Base-by-base conservation (phyloP, 2,113 vertebrate genomes). In the Forbesichthys agassizii region DNA sequence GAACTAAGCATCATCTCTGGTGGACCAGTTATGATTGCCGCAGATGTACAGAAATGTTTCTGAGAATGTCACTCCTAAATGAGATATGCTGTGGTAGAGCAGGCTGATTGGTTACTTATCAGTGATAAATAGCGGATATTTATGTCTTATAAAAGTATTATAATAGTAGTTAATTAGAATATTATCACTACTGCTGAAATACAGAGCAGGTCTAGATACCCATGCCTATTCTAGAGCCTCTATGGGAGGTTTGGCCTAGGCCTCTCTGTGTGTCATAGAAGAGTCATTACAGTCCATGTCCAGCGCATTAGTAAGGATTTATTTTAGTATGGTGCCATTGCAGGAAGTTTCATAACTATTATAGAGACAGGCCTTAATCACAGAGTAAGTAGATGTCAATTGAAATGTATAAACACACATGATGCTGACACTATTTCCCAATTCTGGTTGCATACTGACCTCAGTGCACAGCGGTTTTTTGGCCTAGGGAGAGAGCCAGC, bases 391-490 rank as follows among this genome's bases (percentile, higher is more conserved):
- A 55, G 68, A 82, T 90, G 86, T 88, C 73, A 80, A 79, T 80
- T 78, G 83, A 79, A 92, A 88, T 85, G 84, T 87, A 85, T 80
- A 82, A 85, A 84, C 78, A 84, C 72, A 79, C 73, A 64, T 63
- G 68, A 85, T 68, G 68, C 78, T 70, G 71, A 65, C 61, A 11
- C 64, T 51, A 61, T 76, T 72, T 59, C 72, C 60, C 62, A 57
- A 48, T 67, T 75, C 66, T 78, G 81, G 62, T 86, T 71, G 76
- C 51, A 48, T 47, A 71, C 86, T 88, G 90, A 90, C 88, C 84
- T 91, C 86, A 88, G 88, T 76, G 75, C 82, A 88, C 77, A 47
- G 89, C 7, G 88, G 87, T 89, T 89, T 42, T 42, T 86, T 86
- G 81, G 84, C 87, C 82, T 33, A 48, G 63, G 60, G 66, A 75